Base-by-base conservation (phyloP, 1,140 invertebrate species). In the Macrostomum lignano region DNA sequence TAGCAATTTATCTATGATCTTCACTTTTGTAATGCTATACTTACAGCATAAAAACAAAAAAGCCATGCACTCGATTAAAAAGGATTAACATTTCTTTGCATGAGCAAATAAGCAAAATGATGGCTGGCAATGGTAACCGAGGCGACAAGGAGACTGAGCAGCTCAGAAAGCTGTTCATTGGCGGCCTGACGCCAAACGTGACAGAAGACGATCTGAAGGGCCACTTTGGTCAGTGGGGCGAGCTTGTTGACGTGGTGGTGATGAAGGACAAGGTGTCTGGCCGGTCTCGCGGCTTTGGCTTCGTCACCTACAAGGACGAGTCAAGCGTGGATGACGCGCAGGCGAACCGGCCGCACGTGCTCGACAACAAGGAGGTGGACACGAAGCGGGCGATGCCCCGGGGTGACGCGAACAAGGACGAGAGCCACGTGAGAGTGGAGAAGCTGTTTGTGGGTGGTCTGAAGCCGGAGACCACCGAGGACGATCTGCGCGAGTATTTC, bases 191-290 rank as follows among this genome's bases (percentile, higher is more conserved):
- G 46, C 84, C 81, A 46, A 70, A 76, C 47, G 94, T 86, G 11
- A 81, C 74, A n/a, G 82, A 94, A 52, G 74, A 84, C 21, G 73
- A 73, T n/a, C 54, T 96, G 2, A 82, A 82, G 47, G 69, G 71
- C 36, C 79, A 88, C 60, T 96, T 91, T 61, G 73, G 74, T 46
- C 70, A 88, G 66, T 96, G 75, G 74, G 88, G 88, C 19, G 78
- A 84, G 49, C 78, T 96, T 39, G 74, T 84, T 0, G 86, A 96
- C 61, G 79, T 84, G 21, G 78, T 94, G 13, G 84, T 96, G 0
- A 93, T 96, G 84, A 79, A 78, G 45, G 86, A 94, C 58, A 73
- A 79, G 1, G 71, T 74, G 43, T 86, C 82, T 23, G 77, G 78
- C 26, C 50, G 58, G 48, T 63, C 23, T 7, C 10, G 21, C 29